Base-by-base conservation (phyloP, 2,797 vertebrate genomes). In the Mionectes olivaceus region DNA sequence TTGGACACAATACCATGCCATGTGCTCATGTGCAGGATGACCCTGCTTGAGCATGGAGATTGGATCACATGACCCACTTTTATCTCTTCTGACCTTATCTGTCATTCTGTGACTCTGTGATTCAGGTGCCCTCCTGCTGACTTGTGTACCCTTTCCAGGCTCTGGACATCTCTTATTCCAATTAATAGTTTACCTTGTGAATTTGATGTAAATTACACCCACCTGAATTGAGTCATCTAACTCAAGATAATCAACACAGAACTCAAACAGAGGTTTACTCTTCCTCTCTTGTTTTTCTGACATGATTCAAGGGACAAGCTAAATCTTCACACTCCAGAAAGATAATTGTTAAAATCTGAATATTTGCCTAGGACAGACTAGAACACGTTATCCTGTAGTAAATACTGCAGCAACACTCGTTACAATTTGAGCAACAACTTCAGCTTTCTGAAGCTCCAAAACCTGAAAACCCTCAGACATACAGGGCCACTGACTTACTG, bases 401-500 rank as follows among this genome's bases (percentile, higher is more conserved):
- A 59, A 53, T 22, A 60, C 5, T 23, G 5, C n/a, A 89, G 19
- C 56, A 63, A 64, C 35, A n/a, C 16, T 19, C 10, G 9, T 25
- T 39, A 18, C 39, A 74, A 33, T 55, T 47, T 65, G 52, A 73
- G 18, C 19, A 92, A 67, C 65, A 82, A 95, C 52, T 89, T 95
- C 91, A 94, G 46, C 43, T 77, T 94, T 94, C 91, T 92, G 79
- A 87, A 90, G 71, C 39, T 93, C 61, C 76, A 93, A 93, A 96
- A 96, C 37, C 46, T 56, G 71, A 92, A 82, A 84, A 67, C 44
- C 93, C 83, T 75, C 89, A 49, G 73, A 59, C 71, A 63, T 68
- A 84, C 79, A 84, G 83, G 91, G 94, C 70, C 83, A 94, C 75
- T 93, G 77, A 96, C 88, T 95, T 97, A 94, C 57, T 79, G 35